phyloP scores from a whole-genome alignment of 2,113 vertebrate genomes.

The Corythornis cristatus region DNA sequence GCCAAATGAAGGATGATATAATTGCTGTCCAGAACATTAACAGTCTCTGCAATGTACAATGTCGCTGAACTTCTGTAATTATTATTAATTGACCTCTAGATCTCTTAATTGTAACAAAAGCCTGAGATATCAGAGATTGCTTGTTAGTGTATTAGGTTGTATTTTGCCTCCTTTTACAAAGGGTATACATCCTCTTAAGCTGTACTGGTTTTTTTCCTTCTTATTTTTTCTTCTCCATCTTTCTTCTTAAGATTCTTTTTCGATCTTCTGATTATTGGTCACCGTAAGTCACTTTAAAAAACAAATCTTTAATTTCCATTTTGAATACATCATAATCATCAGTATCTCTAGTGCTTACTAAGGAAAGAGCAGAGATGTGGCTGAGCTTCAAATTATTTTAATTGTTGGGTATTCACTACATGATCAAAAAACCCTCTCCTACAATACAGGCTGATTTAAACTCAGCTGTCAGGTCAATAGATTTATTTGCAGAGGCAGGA shows the following conservation, averaged over 20 bases:
- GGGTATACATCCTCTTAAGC: background rate
- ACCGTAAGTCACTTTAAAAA: background rate
- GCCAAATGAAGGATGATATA: background rate
- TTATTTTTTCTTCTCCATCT: background rate
- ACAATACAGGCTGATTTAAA: background rate
- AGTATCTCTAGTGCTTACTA: background rate
- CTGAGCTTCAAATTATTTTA: background rate
- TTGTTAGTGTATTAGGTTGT: background rate
- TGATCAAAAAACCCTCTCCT: background rate
- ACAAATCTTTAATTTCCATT: background rate
- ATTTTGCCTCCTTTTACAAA: background rate
- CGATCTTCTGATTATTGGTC: background rate
- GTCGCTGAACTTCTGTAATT: background rate
- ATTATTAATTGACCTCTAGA: slow-evolving; percentile 14
- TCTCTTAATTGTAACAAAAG: background rate
- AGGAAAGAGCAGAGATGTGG: background rate
- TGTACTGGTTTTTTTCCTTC: background rate
- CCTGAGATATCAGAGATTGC: background rate
- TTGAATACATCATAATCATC: background rate
- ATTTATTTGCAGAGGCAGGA: background rate
- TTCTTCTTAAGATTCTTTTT: background rate
- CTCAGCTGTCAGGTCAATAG: background rate
- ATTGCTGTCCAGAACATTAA: slow-evolving; percentile 13
- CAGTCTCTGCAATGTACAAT: background rate
- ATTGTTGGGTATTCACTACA: background rate